phyloP scores from a whole-genome alignment of 1,140 invertebrate species.

The Panagrolaimus sp. region DNA sequence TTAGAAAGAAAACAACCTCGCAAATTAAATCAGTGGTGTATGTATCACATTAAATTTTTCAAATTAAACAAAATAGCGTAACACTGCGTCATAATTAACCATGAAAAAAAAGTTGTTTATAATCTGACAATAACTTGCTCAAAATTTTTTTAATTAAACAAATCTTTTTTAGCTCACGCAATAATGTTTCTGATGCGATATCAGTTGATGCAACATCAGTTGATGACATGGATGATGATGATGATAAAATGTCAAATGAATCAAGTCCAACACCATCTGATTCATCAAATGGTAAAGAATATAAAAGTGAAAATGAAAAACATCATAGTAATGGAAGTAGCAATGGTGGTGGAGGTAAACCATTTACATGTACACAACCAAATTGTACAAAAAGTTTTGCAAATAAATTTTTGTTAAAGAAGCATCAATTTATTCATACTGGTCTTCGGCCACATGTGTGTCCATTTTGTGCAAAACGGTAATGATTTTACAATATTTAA shows the following conservation, averaged over 20 bases:
- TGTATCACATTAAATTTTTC: no score
- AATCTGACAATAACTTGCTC: no score
- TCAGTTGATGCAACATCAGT: neutral
- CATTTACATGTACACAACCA: slow-evolving; percentile 40
- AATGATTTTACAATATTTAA: slow-evolving; percentile 6
- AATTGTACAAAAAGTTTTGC: slow-evolving; percentile 55
- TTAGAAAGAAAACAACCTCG: no score
- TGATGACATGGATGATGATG: neutral
- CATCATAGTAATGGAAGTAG: neutral
- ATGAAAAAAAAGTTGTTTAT: no score
- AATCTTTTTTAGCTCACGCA: no score
- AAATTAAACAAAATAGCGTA: no score
- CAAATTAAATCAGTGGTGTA: no score
- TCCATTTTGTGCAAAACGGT: slow-evolving; percentile 51
- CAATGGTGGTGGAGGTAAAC: slow-evolving; percentile 38
- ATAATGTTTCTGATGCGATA: neutral
- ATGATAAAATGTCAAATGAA: slow-evolving; percentile 14
- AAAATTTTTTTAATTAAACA: no score
- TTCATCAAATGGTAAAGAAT: slow-evolving; percentile 15
- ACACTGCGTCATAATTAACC: no score
- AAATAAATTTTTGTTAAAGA: slow-evolving; percentile 57
- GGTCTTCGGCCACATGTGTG: slow-evolving; percentile 52
- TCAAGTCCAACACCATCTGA: slow-evolving; percentile 29
- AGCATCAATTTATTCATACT: slow-evolving; percentile 57
- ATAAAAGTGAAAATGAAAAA: slow-evolving; percentile 12